phyloP scores from a whole-genome alignment of 2,113 vertebrate genomes.

The Varanus salvator region DNA sequence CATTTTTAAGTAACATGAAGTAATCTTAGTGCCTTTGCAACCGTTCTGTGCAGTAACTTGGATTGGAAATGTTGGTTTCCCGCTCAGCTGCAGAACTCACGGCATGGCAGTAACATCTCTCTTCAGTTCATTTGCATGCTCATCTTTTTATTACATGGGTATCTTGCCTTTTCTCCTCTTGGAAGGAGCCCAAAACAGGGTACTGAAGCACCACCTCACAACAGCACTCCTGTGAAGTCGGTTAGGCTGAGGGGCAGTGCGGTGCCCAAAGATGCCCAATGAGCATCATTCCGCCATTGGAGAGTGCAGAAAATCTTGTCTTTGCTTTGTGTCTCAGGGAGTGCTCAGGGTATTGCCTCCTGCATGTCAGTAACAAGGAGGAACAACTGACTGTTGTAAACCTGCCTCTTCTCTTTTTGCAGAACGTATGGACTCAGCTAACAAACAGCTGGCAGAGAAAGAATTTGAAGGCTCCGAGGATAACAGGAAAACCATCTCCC shows the following conservation, averaged over 20 bases:
- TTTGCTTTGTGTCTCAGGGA: neutral
- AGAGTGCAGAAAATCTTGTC: neutral
- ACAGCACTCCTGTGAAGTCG: neutral
- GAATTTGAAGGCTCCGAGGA: slow-evolving; percentile 96
- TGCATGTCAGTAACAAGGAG: neutral
- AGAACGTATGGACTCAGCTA: slow-evolving; percentile 98
- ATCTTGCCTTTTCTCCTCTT: neutral
- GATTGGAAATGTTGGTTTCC: neutral
- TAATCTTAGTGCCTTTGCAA: neutral
- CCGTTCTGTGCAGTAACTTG: neutral
- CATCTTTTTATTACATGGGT: too few relatives aligned
- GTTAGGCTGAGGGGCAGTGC: neutral
- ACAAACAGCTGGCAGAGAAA: slow-evolving; percentile 95
- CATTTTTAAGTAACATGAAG: neutral
- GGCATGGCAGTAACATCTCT: neutral
- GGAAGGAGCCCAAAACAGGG: neutral
- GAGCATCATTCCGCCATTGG: neutral
- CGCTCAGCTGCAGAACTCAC: neutral
- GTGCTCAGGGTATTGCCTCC: neutral
- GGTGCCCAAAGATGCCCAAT: neutral
- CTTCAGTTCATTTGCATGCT: neutral
- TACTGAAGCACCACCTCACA: neutral
- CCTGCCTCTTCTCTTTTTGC: slow-evolving; percentile 34
- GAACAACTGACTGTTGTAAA: neutral
- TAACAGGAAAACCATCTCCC: slow-evolving; percentile 96